A percentile compares a stretch with the other conserved stretches of the same genome.
Conservation (phyloP, 2,113 vertebrate genomes). For the Lampris incognitus region DNA sequence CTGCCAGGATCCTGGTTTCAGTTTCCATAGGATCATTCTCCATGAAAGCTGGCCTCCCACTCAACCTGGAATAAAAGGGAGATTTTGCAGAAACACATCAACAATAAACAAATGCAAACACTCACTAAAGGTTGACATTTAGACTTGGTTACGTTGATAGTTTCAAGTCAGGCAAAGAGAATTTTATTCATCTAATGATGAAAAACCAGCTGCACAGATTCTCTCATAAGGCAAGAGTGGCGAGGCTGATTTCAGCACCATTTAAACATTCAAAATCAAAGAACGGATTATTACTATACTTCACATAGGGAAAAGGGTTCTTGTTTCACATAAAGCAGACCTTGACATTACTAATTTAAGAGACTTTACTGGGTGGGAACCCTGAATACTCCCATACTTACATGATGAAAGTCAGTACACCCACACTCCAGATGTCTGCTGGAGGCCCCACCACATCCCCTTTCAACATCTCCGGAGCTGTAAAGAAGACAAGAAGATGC, state of each 20-base stretch:
- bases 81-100: not conserved
- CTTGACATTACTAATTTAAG: slow-evolving; percentile 31
- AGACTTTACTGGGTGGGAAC: slow-evolving; percentile 27
- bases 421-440: slow-evolving; percentile 95
- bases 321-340: not conserved
- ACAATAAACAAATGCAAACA: not conserved
- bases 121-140: too few relatives aligned
- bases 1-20: slow-evolving; percentile 90
- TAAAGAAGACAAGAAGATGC: slow-evolving; percentile 37
- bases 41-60: slow-evolving; percentile 92
- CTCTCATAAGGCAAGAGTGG: not conserved
- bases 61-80: slow-evolving; percentile 84
- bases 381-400: slow-evolving; percentile 81
- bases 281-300: not conserved
- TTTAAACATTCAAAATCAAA: not conserved
- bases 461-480: slow-evolving; percentile 97
- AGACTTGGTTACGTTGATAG: too few relatives aligned
- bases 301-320: not conserved
- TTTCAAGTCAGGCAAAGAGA: too few relatives aligned
- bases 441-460: slow-evolving; percentile 95
- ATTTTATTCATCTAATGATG: too few relatives aligned
- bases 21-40: slow-evolving; percentile 89
- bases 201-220: too few relatives aligned
- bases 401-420: slow-evolving; percentile 94
- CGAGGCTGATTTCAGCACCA: not conserved